phyloP scores from a whole-genome alignment of 2,888 invertebrate genomes.

The Drosophila stalkeri region DNA sequence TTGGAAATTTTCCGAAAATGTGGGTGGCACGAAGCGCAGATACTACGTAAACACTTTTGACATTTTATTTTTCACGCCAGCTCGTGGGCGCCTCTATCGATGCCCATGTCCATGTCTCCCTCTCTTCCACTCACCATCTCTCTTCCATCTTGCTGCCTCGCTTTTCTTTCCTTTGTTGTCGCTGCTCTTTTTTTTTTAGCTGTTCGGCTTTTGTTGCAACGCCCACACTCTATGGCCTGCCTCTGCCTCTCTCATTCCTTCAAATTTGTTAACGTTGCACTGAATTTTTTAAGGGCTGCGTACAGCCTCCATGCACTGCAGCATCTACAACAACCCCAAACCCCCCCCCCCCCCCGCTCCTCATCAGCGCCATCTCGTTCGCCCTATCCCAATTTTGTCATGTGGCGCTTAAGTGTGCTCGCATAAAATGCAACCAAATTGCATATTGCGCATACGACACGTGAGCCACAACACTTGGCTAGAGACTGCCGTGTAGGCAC shows the following conservation, averaged over 20 bases:
- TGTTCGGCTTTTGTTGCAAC: constrained; percentile 56
- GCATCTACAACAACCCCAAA: no score
- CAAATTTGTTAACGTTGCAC: constrained; percentile 21
- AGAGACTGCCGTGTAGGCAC: neutral
- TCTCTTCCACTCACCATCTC: neutral
- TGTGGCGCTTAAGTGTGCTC: constrained; percentile 54
- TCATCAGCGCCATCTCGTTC: no score
- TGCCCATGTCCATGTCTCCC: constrained; percentile 22
- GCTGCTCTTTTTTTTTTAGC: constrained; percentile 61
- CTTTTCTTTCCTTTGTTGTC: constrained; percentile 51
- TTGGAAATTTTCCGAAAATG: constrained; percentile 4
- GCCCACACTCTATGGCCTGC: constrained; percentile 25
- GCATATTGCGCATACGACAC: constrained; percentile 66
- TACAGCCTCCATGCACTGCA: neutral
- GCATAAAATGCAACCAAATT: constrained; percentile 58
- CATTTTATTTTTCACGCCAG: constrained; percentile 78
- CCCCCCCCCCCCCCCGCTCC: neutral
- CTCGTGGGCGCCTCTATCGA: constrained; percentile 53
- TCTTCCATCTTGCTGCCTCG: neutral
- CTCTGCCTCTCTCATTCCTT: neutral
- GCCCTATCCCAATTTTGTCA: constrained; percentile 32
- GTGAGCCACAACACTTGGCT: constrained; percentile 30
- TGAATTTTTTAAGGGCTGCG: constrained; percentile 32
- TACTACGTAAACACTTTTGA: constrained; percentile 77
- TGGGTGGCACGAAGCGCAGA: constrained; percentile 11